A percentile compares a stretch with the other conserved stretches of the same genome.
Evolutionary conservation across 2,113 vertebrate genomes (phyloP).

Genomic region (Centropristis striata): DNA sequence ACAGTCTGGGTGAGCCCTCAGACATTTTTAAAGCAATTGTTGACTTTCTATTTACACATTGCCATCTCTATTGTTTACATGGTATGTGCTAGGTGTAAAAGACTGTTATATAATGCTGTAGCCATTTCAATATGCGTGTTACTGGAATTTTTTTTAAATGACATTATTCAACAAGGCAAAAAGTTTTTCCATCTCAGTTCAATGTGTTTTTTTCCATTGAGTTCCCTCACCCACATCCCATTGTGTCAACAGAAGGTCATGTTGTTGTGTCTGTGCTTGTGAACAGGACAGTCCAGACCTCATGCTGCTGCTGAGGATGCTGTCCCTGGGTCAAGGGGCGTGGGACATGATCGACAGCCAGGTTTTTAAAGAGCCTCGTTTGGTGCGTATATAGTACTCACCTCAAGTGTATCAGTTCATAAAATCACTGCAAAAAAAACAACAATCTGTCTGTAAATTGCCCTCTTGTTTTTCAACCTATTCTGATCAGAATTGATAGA

Average conservation of each 20-base stretch:
- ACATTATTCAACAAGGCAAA: too few relatives aligned
- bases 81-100: neutral
- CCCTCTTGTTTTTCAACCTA: neutral
- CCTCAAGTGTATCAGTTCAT: neutral
- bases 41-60: neutral
- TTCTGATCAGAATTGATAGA: neutral
- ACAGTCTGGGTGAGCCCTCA: neutral
- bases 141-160: too few relatives aligned
- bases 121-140: too few relatives aligned
- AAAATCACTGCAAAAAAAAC: neutral
- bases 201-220: neutral
- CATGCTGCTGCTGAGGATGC: conserved; percentile 94
- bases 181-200: neutral
- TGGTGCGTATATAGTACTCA: conserved; percentile 84
- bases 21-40: neutral
- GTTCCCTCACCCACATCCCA: neutral
- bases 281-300: conserved; percentile 95
- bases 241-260: neutral
- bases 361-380: conserved; percentile 97
- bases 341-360: conserved; percentile 99
- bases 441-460: too few relatives aligned
- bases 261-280: conserved; percentile 4
- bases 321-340: conserved; percentile 94
- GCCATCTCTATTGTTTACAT: neutral
- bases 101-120: neutral